Base-by-base conservation (phyloP, 1,140 invertebrate genomes). In the Heliothis subflexa region DNA sequence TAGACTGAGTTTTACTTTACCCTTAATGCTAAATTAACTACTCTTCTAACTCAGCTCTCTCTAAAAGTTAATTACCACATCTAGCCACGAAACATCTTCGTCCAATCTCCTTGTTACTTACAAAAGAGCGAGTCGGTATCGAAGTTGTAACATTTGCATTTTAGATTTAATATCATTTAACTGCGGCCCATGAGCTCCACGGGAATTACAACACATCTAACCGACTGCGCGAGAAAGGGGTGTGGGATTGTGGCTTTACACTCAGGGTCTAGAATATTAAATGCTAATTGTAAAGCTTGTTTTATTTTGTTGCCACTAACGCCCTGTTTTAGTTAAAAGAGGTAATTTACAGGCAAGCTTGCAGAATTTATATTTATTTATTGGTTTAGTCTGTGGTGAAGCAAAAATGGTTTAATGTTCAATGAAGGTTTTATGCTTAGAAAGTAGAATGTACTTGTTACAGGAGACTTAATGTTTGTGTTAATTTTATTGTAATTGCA, bases 91-190 rank as follows among this genome's bases (percentile, higher is more conserved):
- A 52, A 57, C 49, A 78, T 59, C 59, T 73, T 25, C 14, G 55
- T 64, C 50, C 14, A 49, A 40, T 61, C 79, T 76, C 75, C 61
- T 78, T 78, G 78, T 83, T 83, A 79, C 82, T 83, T 81, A 82
- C 81, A 83, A 74, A 84, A 73, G 84, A 81, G 59, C 73, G 45
- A 52, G 70, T 55, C 59, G 52, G 73, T 80, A 78, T 72, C 45
- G 81, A 81, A 73, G 78, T 72, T 78, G 74, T 79, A 61, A 79
- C 78, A 84, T 87, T 87, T 86, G 84, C 83, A 87, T 86, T 86
- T 87, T 83, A 87, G 82, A 87, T 87, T 87, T 87, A 85, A 84
- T 83, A 81, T 76, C 64, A 72, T 80, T 87, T 81, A 83, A 82
- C 78, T 78, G 78, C 66, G 21, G 45, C 49, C 68, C 50, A 68